phyloP scores from a whole-genome alignment of 2,888 invertebrate genomes.

The Aphidoletes aphidimyza region DNA sequence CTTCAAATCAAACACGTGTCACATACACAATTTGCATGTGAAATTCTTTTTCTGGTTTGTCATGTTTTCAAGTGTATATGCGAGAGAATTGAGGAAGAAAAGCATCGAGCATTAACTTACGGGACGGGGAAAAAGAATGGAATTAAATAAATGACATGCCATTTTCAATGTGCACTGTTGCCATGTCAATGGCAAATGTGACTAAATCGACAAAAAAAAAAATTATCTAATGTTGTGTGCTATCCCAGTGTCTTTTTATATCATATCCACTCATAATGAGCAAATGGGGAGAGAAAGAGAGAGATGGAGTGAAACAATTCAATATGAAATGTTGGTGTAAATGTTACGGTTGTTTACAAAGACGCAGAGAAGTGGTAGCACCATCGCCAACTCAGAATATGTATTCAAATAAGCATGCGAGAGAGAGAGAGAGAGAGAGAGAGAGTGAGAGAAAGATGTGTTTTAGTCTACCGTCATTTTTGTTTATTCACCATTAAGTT shows the following conservation, averaged over 20 bases:
- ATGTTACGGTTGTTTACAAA: no score
- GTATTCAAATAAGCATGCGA: neutral
- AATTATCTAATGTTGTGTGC: slow-evolving; percentile 9
- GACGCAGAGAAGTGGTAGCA: no score
- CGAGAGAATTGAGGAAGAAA: neutral
- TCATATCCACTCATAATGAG: slow-evolving; percentile 1
- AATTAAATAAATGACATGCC: slow-evolving; percentile 46
- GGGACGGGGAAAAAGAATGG: neutral
- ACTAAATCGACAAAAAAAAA: slow-evolving; percentile 6
- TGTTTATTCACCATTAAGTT: slow-evolving; percentile 52
- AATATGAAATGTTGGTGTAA: neutral
- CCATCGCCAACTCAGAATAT: neutral
- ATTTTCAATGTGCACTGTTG: slow-evolving; percentile 30
- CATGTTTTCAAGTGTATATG: neutral
- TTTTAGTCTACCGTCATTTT: slow-evolving; percentile 32
- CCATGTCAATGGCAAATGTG: neutral
- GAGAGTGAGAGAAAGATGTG: slow-evolving; percentile 1
- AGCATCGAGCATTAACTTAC: neutral
- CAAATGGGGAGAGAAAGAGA: no score
- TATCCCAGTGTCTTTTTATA: slow-evolving; percentile 27
- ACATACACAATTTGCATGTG: slow-evolving; percentile 46
- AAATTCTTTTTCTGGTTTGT: slow-evolving; percentile 3
- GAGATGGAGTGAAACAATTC: slow-evolving; percentile 30
- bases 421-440: no score
- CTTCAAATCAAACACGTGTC: slow-evolving; percentile 50